phyloP scores from a whole-genome alignment of 2,113 vertebrate genomes.

The Gallinago paraguaiae region DNA sequence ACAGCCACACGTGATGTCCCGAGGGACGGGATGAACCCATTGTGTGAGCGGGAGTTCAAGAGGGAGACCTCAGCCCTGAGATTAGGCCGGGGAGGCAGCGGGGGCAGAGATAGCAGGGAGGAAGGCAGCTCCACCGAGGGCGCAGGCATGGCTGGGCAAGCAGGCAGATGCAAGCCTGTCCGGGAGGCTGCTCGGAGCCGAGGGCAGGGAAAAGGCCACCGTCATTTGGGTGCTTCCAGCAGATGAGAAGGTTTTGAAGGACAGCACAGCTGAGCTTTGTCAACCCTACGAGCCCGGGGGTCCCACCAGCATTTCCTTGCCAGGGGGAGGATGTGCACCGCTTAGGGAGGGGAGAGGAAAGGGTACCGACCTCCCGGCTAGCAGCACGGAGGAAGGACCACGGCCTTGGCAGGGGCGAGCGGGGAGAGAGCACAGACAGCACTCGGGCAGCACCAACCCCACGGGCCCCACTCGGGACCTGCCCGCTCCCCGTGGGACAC shows the following conservation, averaged over 20 bases:
- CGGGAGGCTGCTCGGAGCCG: not conserved
- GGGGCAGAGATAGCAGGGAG: not conserved
- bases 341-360: not conserved
- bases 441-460: not conserved
- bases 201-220: not conserved
- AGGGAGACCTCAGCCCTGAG: not conserved
- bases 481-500: not conserved
- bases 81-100: not conserved
- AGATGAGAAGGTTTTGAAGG: not conserved
- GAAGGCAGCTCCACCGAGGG: not conserved
- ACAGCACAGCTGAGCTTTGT: not conserved
- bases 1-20: slow-evolving; percentile 28
- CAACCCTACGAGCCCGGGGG: fast-evolving
- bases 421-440: not conserved
- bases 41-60: not conserved
- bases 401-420: fast-evolving
- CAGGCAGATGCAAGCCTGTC: not conserved
- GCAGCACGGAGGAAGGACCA: not conserved
- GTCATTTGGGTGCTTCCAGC: not conserved
- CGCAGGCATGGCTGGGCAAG: not conserved
- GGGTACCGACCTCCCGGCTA: not conserved
- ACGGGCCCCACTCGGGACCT: not conserved
- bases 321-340: not conserved
- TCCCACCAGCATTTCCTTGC: not conserved
- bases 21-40: not conserved